Base-by-base conservation (phyloP, 2,888 invertebrate genomes). In the Muschampia plurimacula region DNA sequence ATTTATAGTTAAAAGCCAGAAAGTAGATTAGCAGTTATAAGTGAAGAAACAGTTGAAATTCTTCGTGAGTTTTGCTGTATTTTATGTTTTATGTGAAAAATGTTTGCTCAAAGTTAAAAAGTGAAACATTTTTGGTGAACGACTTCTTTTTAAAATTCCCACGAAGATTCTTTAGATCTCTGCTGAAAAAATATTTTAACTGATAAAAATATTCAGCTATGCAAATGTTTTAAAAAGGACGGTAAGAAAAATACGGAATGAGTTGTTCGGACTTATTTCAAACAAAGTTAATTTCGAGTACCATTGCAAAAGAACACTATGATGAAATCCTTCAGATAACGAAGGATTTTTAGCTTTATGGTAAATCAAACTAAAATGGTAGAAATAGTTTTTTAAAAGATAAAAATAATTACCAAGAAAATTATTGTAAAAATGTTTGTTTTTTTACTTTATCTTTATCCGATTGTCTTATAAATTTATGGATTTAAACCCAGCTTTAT, bases 11-110 rank as follows among this genome's bases (percentile, higher is more conserved):
- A 75, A 78, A 80, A 77, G 77, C 76, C 75, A 72, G 76, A 83
- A 86, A 82, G 80, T 86, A 77, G 87, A 81, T n/a, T n/a, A n/a
- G n/a, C n/a, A n/a, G n/a, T n/a, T n/a, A 80, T 84, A 82, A 82
- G 83, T 80, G 79, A 83, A 79, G 80, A 79, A 80, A 81, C 80
- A 83, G 81, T 81, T 80, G 79, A 78, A 81, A 82, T 84, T 80
- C 80, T 81, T 82, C 76, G 76, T 81, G 78, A 80, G 76, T 78
- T 77, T 77, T 77, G 73, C 78, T 77, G 78, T 79, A 79, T 80
- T 80, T 79, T 72, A 76, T 78, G 79, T 79, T 80, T 80, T 52
- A 81, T 80, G 77, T 79, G 78, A 60, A 66, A 66, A 22, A 22
- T 71, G 59, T 66, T 71, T 71, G 39, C 60, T 13, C 65, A 15